These are phyloP conservation scores for Athripsodes cinereus DNA, from an alignment of 2,888 invertebrate genomes.

Conservation along the genomic window DNA sequence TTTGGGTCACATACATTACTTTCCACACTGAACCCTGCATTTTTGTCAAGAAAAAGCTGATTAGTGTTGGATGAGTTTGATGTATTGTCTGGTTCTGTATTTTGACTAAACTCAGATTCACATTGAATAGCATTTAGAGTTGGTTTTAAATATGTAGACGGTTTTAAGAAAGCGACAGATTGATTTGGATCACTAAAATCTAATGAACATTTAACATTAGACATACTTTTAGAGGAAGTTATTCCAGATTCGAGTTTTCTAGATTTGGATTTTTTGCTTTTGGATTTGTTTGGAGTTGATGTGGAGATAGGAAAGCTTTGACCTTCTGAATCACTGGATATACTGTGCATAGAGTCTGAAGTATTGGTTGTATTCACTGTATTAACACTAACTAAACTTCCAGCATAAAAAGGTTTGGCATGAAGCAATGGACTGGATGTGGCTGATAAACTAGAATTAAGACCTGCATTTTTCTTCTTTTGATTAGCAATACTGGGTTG, in stretches of 20 bases:
- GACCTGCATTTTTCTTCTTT: slow-evolving; percentile 50
- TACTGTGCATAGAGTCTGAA: slow-evolving; percentile 61
- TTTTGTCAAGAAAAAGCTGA: slow-evolving; percentile 27
- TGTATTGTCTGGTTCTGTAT: slow-evolving; percentile 21
- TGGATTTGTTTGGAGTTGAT: slow-evolving; percentile 50
- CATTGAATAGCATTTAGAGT: slow-evolving; percentile 44
- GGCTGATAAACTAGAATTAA: slow-evolving; percentile 56
- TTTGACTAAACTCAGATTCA: slow-evolving; percentile 38
- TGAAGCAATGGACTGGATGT: slow-evolving; percentile 65
- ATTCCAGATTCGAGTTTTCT: slow-evolving; percentile 39
- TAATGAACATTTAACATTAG: slow-evolving; percentile 51
- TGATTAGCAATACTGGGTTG: slow-evolving; percentile 38
- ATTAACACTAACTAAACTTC: slow-evolving; percentile 58
- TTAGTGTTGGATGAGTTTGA: slow-evolving; percentile 12
- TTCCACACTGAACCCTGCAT: slow-evolving; percentile 11
- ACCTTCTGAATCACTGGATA: slow-evolving; percentile 60
- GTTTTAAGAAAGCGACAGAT: slow-evolving; percentile 35
- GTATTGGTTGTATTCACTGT: slow-evolving; percentile 52
- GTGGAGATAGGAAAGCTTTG: slow-evolving; percentile 49
- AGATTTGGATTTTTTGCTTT: slow-evolving; percentile 41
- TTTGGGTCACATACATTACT: slow-evolving; percentile 5
- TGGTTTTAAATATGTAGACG: slow-evolving; percentile 44
- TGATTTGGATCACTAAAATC: slow-evolving; percentile 46
- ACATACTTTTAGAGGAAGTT: slow-evolving; percentile 56
- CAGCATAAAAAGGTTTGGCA: slow-evolving; percentile 55